These are phyloP conservation scores for Chalcis sispes DNA, from an alignment of 2,888 invertebrate species.

Conservation along the genomic window DNA sequence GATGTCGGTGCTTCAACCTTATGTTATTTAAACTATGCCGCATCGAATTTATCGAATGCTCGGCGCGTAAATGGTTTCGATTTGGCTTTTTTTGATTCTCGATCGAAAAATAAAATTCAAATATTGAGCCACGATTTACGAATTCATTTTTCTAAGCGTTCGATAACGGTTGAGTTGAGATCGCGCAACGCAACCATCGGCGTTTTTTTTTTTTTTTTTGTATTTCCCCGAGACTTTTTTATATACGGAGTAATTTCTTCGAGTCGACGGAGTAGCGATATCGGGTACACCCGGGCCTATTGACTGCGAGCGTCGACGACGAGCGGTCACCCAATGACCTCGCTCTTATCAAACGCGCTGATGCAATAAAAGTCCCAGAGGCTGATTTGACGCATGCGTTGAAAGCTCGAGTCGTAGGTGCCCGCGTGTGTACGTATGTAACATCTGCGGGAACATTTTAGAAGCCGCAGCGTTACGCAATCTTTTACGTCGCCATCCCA, in stretches of 20 bases:
- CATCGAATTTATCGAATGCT: no score
- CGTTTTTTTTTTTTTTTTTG: no score
- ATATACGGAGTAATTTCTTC: not conserved
- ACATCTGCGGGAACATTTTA: not conserved
- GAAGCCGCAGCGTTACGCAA: conserved; percentile 52
- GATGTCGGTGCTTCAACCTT: no score
- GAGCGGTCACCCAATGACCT: conserved; percentile 70
- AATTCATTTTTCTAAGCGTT: no score
- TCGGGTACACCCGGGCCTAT: conserved; percentile 60
- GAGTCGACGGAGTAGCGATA: not conserved
- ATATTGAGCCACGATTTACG: no score
- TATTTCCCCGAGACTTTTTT: not conserved
- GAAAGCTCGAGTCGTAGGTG: not conserved
- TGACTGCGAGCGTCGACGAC: conserved; percentile 68
- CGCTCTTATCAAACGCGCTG: conserved; percentile 71
- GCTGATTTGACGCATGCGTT: conserved; percentile 12
- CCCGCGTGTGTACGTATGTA: not conserved
- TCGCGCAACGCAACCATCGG: no score
- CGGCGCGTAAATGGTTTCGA: no score
- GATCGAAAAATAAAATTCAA: no score
- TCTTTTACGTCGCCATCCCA: not conserved
- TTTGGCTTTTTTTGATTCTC: no score
- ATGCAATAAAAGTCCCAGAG: conserved; percentile 68
- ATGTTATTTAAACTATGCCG: no score
- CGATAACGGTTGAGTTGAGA: no score